Conservation (phyloP, 2,797 vertebrate genomes). For the Triplophysa yarkandensis region DNA sequence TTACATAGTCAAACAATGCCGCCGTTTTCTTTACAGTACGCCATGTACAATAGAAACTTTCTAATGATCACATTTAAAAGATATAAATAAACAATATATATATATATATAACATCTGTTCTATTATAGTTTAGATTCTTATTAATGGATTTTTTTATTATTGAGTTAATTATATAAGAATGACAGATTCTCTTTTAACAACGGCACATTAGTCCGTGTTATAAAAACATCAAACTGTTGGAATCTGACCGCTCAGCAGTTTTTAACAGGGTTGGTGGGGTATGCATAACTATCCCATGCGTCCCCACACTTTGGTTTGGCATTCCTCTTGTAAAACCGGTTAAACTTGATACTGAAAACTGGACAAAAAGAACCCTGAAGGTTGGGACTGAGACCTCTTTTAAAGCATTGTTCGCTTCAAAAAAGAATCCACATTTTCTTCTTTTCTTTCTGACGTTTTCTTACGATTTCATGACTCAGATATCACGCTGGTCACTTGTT, state of each 20-base stretch:
- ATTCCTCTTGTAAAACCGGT: conserved; percentile 44
- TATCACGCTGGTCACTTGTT: conserved; percentile 20
- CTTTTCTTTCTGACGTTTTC: no score
- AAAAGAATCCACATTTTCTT: background rate
- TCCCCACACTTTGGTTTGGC: conserved; percentile 46
- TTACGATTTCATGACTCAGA: background rate
- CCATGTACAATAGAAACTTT: background rate
- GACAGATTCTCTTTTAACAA: conserved; percentile 24
- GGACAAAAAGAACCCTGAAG: background rate
- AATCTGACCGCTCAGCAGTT: conserved; percentile 56
- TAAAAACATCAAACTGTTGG: conserved; percentile 67
- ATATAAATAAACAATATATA: no score
- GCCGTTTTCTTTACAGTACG: background rate
- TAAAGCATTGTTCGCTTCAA: no score
- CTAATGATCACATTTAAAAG: background rate
- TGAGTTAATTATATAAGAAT: background rate
- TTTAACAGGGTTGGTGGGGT: conserved; percentile 7
- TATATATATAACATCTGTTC: conserved; percentile 23
- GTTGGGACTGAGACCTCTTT: background rate
- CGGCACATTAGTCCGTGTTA: conserved; percentile 56
- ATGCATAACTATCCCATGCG: conserved; percentile 55
- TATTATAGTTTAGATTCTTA: conserved; percentile 23
- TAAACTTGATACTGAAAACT: conserved; percentile 32
- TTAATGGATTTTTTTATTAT: conserved; percentile 43
- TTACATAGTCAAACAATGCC: background rate